Conservation (phyloP, 2,888 invertebrate species). For the Mylabris sibirica region DNA sequence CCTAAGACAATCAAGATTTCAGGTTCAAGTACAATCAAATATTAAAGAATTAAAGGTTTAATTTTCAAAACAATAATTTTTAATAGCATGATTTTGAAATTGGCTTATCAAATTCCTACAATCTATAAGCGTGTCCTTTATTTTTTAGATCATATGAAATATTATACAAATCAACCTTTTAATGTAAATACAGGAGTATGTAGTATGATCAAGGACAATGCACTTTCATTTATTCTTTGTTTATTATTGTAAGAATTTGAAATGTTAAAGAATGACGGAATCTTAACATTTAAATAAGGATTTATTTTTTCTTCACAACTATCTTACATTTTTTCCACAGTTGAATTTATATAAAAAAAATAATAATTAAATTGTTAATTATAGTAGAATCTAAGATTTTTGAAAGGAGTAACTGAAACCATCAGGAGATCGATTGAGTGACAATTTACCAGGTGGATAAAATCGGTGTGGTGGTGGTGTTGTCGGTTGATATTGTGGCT, state of each 20-base stretch:
- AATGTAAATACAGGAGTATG: constrained; percentile 42
- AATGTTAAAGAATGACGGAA: constrained; percentile 21
- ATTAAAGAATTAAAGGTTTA: constrained; percentile 21
- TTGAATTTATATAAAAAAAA: neutral
- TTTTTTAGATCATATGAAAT: constrained; percentile 20
- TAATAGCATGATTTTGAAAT: neutral
- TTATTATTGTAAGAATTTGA: constrained; percentile 15
- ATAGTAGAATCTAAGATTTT: constrained; percentile 62
- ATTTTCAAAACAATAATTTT: constrained; percentile 18
- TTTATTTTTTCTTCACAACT: constrained; percentile 19
- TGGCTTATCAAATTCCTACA: constrained; percentile 8
- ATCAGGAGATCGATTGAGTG: constrained; percentile 85
- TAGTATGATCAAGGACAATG: constrained; percentile 38
- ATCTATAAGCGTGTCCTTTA: constrained; percentile 23
- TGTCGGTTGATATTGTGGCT: constrained; percentile 63
- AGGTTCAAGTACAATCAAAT: constrained; percentile 28
- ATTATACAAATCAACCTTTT: constrained; percentile 29
- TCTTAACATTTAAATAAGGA: constrained; percentile 31
- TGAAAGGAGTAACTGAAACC: constrained; percentile 88
- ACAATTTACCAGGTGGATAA: constrained; percentile 86
- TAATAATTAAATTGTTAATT: neutral
- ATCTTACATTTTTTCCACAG: neutral
- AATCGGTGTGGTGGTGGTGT: constrained; percentile 78
- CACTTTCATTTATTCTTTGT: constrained; percentile 40
- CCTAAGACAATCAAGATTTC: constrained; percentile 21